Conservation (phyloP, 2,113 vertebrate genomes). For the Coregonus clupeaformis region DNA sequence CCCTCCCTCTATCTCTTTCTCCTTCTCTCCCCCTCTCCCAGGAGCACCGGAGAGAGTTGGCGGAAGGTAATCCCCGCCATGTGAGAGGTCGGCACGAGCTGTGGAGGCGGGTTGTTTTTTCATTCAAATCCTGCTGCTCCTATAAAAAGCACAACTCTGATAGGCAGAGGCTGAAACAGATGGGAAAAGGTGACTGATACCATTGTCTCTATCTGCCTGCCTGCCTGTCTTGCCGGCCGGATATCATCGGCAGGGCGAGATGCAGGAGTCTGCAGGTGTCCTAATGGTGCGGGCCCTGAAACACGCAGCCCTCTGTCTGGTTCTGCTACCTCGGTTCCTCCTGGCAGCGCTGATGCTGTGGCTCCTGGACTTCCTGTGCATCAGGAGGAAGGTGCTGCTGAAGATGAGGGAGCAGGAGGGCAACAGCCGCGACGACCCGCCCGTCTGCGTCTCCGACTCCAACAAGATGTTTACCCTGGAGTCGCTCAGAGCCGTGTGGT, state of each 20-base stretch:
- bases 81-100: slow-evolving; percentile 89
- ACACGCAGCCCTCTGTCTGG: slow-evolving; percentile 87
- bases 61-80: slow-evolving; percentile 89
- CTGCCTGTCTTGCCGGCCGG: slow-evolving; percentile 49
- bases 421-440: slow-evolving; percentile 84
- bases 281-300: slow-evolving; percentile 85
- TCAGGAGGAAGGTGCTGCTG: slow-evolving; percentile 85
- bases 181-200: slow-evolving; percentile 64
- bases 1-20: neutral
- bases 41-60: slow-evolving; percentile 57
- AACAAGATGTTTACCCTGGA: slow-evolving; percentile 95
- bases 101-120: slow-evolving; percentile 84
- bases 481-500: slow-evolving; percentile 95
- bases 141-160: slow-evolving; percentile 88
- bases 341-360: slow-evolving; percentile 92
- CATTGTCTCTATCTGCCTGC: slow-evolving; percentile 36
- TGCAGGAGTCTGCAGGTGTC: slow-evolving; percentile 85
- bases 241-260: slow-evolving; percentile 64
- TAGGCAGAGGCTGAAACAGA: slow-evolving; percentile 77
- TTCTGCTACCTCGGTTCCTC: slow-evolving; percentile 94
- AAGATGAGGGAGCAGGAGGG: slow-evolving; percentile 64
- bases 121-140: slow-evolving; percentile 84
- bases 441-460: slow-evolving; percentile 92
- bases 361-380: slow-evolving; percentile 95
- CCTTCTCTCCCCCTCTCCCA: slow-evolving; percentile 17